Base-by-base conservation (phyloP, 2,888 invertebrate species). In the Leptopilina myrica region DNA sequence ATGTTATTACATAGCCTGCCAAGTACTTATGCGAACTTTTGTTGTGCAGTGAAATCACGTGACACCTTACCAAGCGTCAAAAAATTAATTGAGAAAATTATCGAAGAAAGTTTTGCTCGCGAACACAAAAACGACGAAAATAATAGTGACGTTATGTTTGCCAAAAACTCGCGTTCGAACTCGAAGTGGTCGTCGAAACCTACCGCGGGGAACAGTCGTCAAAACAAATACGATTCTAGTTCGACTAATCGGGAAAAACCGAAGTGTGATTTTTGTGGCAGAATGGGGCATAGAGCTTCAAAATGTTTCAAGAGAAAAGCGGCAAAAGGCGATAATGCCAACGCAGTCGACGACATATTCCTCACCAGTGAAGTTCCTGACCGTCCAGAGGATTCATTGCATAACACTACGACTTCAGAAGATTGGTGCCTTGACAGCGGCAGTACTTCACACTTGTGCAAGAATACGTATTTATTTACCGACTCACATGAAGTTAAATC, bases 1-100 rank as follows among this genome's bases (percentile, higher is more conserved):
- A 66, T n/a, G 67, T 56, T 79, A 33, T 62, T 81, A n/a, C 62
- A 81, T 43, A 77, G 76, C 15, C 75, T 81, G 5, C 81, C 77
- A 15, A 14, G 9, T n/a, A 49, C 9, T 15, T 81, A 64, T 46
- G 75, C 77, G 2, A 80, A 80, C 40, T 81, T 81, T 62, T 49
- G 81, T 11, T 62, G 76, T 59, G 59, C 59, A n/a, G 59, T 59
- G n/a, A 59, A n/a, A 59, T 59, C 59, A 59, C 59, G 59, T 53
- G 80, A 81, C 53, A 64, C 66, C 2, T 53, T 81, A 12, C 81
- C 82, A 6, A 67, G 14, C 12, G 69, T 79, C n/a, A 64, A 76
- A 9, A 62, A 46, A 14, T 76, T 64, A 33, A 62, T 76, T 14
- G 56, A 43, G 40, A 76, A 76, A 3, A 76, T 76, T 11, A 76